Percentiles rank a stretch among this genome's conserved stretches.
phyloP scores from a whole-genome alignment of 1,140 invertebrate species.

The Lasaia peninsularis region DNA sequence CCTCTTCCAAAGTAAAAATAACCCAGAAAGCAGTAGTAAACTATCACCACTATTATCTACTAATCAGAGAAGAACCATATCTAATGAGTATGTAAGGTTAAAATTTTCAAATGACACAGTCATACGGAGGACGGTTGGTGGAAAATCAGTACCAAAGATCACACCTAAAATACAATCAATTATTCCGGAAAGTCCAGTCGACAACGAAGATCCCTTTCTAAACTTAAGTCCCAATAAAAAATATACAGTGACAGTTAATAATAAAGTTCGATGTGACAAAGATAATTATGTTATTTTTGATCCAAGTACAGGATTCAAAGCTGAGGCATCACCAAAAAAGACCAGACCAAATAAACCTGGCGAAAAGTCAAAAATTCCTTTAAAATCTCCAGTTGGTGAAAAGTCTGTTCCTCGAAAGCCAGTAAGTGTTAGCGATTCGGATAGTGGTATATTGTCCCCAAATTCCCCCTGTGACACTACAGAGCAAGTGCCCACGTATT shows the following conservation, averaged over 20 bases:
- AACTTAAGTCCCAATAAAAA: slow-evolving; percentile 76
- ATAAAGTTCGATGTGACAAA: slow-evolving; percentile 73
- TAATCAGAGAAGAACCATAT: slow-evolving; percentile 62
- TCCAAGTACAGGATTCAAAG: slow-evolving; percentile 66
- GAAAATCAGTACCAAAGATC: slow-evolving; percentile 63
- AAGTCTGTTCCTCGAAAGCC: slow-evolving; percentile 43
- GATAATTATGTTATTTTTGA: slow-evolving; percentile 76
- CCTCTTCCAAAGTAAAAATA: slow-evolving; percentile 61
- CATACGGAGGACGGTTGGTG: slow-evolving; percentile 57
- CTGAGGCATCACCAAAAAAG: slow-evolving; percentile 34
- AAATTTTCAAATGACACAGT: slow-evolving; percentile 65
- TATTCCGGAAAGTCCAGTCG: slow-evolving; percentile 73
- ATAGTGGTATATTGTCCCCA: slow-evolving; percentile 79
- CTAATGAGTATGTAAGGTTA: slow-evolving; percentile 70
- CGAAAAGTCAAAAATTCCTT: slow-evolving; percentile 54
- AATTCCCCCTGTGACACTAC: slow-evolving; percentile 73
- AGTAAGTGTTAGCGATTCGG: slow-evolving; percentile 75
- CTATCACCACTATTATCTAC: slow-evolving; percentile 53
- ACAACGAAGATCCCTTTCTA: slow-evolving; percentile 65
- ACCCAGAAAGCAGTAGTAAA: slow-evolving; percentile 38
- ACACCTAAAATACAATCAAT: slow-evolving; percentile 72
- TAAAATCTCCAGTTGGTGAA: slow-evolving; percentile 55
- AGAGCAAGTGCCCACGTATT: slow-evolving; percentile 47
- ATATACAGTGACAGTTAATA: slow-evolving; percentile 73
- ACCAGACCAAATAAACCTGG: slow-evolving; percentile 38